phyloP scores from a whole-genome alignment of 2,888 invertebrate genomes.

The Drosophila kanekoi region DNA sequence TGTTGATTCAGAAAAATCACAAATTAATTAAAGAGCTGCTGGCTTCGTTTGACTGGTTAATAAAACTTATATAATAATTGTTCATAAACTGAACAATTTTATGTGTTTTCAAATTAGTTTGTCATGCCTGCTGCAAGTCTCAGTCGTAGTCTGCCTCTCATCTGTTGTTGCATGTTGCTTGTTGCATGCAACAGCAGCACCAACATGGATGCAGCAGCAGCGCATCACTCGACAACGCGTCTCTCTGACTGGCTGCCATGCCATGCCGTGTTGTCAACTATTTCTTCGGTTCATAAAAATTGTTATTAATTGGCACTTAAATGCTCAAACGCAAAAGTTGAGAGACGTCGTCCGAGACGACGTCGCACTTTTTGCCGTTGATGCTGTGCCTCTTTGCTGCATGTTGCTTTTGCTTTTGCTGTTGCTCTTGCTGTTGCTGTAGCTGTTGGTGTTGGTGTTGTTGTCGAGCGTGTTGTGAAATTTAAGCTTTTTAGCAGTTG shows the following conservation, averaged over 20 bases:
- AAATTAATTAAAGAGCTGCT: slow-evolving; percentile 81
- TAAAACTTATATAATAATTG: slow-evolving; percentile 85
- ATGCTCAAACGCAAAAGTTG: slow-evolving; percentile 84
- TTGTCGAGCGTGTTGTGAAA: slow-evolving; percentile 77
- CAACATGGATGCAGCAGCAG: slow-evolving; percentile 27
- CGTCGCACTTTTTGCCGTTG: slow-evolving; percentile 52
- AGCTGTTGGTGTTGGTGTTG: slow-evolving; percentile 40
- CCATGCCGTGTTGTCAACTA: slow-evolving; percentile 84
- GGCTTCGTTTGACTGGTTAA: slow-evolving; percentile 63
- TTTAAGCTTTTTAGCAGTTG: slow-evolving; percentile 79
- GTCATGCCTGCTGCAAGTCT: slow-evolving; percentile 49
- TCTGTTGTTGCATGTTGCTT: slow-evolving; percentile 54
- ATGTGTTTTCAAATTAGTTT: slow-evolving; percentile 83
- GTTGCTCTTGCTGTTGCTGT: slow-evolving; percentile 47
- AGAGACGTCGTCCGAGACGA: slow-evolving; percentile 67
- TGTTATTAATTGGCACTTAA: slow-evolving; percentile 85
- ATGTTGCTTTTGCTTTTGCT: slow-evolving; percentile 34
- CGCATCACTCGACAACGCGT: slow-evolving; percentile 47
- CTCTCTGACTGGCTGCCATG: slow-evolving; percentile 55
- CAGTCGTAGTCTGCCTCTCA: slow-evolving; percentile 35
- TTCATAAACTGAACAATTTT: slow-evolving; percentile 83
- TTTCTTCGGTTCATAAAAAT: slow-evolving; percentile 85
- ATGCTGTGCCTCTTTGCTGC: slow-evolving; percentile 66
- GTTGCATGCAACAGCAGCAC: slow-evolving; percentile 55
- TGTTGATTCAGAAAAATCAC: slow-evolving; percentile 74